Base-by-base conservation (phyloP, 2,797 vertebrate genomes). In the Tympanoctomys barrerae region DNA sequence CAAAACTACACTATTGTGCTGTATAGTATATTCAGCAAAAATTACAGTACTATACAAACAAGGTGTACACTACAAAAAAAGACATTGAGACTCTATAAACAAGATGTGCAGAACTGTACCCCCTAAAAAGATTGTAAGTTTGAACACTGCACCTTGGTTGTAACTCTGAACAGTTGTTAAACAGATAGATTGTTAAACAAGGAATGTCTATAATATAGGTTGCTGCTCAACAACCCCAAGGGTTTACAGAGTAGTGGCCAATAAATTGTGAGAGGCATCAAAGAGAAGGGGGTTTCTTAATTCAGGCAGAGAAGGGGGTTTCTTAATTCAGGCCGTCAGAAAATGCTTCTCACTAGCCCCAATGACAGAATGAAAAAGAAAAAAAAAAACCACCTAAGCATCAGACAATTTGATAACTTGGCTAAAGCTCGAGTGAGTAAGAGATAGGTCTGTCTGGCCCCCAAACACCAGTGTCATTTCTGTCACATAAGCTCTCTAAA, bases 391-490 rank as follows among this genome's bases (percentile, higher is more conserved):
- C 5, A 39, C n/a, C 39, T 7, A 5, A 42, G 71, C 39, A 42
- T 75, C 24, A 75, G 24, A 77, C 26, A 77, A 31, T 77, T 33
- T 59, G 36, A 68, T 94, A 95, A 95, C 24, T 21, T 94, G 39
- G 64, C 42, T 96, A 42, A 77, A 88, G 16, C 61, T 88, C 85
- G 36, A 94, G n/a, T 96, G 42, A 95, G n/a, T 96, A 75, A 52
- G 49, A 88, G 75, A 10, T 80, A 82, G 28, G 22, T 85, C 49
- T 93, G 39, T 91, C 28, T 85, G 75, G 62, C 19, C 90, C 92
- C 59, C 84, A 92, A 82, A 10, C 4, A 42, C 57, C 64, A 52
- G 31, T 82, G 4, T 68, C 85, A 54, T 90, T 79, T 92, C 62
- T 83, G 66, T 82, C 49, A 83, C 82, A 82, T 84, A 87, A 73